Evolutionary conservation across 2,113 vertebrate species (phyloP).

Genomic region (Rhegmatorhina hoffmannsi): DNA sequence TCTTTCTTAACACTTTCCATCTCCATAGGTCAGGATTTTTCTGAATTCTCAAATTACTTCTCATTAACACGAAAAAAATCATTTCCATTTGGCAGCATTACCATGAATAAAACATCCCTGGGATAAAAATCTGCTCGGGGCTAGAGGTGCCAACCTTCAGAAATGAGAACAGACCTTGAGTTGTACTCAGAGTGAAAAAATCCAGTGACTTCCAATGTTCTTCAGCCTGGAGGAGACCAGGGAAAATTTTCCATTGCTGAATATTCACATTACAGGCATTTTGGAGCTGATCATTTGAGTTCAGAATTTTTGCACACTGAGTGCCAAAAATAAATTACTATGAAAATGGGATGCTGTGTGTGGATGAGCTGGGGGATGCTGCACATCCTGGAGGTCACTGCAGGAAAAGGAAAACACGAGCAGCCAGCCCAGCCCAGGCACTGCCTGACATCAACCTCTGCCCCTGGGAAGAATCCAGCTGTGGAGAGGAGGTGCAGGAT

Average conservation of each 20-base stretch:
- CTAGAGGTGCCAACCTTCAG: neutral
- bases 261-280: neutral
- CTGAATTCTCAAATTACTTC: neutral
- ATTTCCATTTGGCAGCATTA: slow-evolving; percentile 38
- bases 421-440: neutral
- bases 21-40: neutral
- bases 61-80: slow-evolving; percentile 6
- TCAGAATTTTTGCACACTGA: neutral
- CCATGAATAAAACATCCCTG: slow-evolving; percentile 57
- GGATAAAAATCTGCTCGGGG: neutral
- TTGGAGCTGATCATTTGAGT: neutral
- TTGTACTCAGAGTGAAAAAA: neutral
- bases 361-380: neutral
- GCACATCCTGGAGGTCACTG: neutral
- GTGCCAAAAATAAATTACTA: neutral
- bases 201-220: neutral
- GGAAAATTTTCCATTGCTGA: neutral
- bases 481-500: fast-evolving
- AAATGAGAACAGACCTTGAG: neutral
- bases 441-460: neutral
- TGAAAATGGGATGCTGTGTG: neutral
- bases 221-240: neutral
- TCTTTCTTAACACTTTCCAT: neutral
- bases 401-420: fast-evolving
- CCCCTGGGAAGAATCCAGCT: neutral